phyloP scores from a whole-genome alignment of 2,113 vertebrate species.

The Macaca nemestrina region DNA sequence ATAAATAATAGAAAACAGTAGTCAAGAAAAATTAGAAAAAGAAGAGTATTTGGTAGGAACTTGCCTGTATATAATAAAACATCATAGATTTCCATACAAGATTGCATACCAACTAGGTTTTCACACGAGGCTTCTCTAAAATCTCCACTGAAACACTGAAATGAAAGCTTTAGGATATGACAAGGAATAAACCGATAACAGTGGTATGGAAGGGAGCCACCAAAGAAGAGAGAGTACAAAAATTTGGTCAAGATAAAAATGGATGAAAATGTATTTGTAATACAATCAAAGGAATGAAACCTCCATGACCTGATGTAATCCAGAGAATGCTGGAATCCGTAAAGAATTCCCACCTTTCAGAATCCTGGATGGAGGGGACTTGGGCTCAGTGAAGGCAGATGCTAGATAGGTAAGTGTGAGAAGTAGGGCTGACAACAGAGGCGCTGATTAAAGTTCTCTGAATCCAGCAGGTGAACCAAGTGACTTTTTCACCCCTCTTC shows the following conservation, averaged over 20 bases:
- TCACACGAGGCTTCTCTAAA: conserved; percentile 1
- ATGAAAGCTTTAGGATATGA: neutral
- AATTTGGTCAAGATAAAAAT: neutral
- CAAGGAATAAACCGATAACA: conserved; percentile 1
- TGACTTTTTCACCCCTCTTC: neutral
- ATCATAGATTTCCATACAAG: conserved; percentile 55
- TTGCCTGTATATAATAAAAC: conserved; percentile 55
- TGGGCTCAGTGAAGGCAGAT: neutral
- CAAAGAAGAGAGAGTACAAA: neutral
- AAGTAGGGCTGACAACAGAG: neutral
- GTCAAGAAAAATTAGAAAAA: conserved; percentile 70
- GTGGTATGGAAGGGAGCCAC: neutral
- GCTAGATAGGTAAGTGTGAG: neutral
- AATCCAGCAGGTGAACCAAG: neutral
- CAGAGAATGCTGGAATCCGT: neutral
- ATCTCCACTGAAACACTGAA: conserved; percentile 17
- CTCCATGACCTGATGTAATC: neutral
- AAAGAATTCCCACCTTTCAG: neutral
- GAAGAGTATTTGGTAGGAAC: conserved; percentile 25
- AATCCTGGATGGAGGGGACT: neutral
- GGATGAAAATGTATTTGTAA: neutral
- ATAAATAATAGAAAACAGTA: conserved; percentile 71
- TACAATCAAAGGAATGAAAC: neutral
- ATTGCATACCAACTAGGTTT: conserved; percentile 33
- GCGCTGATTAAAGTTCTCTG: neutral